Base-by-base conservation (phyloP, 2,797 vertebrate genomes). In the Galaxias olidus region DNA sequence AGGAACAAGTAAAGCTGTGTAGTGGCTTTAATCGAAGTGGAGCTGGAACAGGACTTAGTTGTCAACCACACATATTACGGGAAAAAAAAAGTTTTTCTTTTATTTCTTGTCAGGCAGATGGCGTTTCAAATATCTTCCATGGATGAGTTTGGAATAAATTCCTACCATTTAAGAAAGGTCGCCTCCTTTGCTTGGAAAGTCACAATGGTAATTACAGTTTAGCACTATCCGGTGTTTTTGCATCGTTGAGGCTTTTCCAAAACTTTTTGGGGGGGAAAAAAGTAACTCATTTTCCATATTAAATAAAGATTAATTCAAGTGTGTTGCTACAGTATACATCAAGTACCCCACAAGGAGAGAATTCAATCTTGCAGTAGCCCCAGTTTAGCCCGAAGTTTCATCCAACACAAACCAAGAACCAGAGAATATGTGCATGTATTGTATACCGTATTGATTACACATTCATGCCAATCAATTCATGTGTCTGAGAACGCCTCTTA, bases 141-240 rank as follows among this genome's bases (percentile, higher is more conserved):
- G 48, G 67, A 74, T 67, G 58, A 9, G 69, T 68, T 69, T 75
- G 75, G 63, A 63, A 54, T 1, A 0, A 56, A 63, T 17, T 65
- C 63, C 46, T 41, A 3, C 63, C 60, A 54, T 46, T 63, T 48
- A 73, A 66, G 68, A 75, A 82, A 70, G 62, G 59, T 49, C 15
- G 74, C 6, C 19, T 17, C 46, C 55, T 56, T 18, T 42, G 61
- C n/a, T 42, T 60, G 65, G 75, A 77, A 74, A 82, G 63, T 68
- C 59, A 52, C 54, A 47, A 55, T 9, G 70, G 72, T 69, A 19
- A 17, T 46, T 63, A 51, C 30, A 30, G 30, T 12, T 2, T 62
- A 63, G 66, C 72, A 67, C 17, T 45, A 4, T 30, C 20, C 49
- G n/a, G 4, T 1, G 54, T 4, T 19, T 75, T 79, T 82, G 71